Conservation (phyloP, 2,113 vertebrate species). For the Macaca mulatta region DNA sequence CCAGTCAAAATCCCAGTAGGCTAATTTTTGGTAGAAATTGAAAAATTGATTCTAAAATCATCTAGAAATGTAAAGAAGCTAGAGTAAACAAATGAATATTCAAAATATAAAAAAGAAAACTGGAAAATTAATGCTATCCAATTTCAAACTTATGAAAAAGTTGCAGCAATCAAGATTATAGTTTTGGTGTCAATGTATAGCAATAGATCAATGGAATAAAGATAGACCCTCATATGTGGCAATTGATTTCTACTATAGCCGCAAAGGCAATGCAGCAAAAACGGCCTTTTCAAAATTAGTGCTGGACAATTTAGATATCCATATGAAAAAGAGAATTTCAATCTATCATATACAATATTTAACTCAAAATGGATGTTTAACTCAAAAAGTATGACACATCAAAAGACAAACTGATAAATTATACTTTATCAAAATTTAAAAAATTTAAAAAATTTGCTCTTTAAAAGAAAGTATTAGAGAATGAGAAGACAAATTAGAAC, state of each 20-base stretch:
- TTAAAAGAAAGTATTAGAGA: background rate
- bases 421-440: background rate
- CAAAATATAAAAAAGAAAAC: background rate
- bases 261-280: background rate
- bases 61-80: background rate
- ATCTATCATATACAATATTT: background rate
- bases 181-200: background rate
- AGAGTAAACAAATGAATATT: background rate
- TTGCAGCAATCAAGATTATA: background rate
- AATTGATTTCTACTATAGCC: background rate
- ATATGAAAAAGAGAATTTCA: background rate
- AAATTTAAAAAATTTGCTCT: background rate
- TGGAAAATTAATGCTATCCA: background rate
- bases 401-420: background rate
- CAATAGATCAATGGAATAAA: background rate
- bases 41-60: background rate
- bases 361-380: background rate
- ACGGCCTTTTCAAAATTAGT: background rate
- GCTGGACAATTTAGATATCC: background rate
- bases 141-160: background rate
- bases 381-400: background rate
- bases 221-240: background rate
- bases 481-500: background rate
- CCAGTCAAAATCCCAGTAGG: background rate
- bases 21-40: background rate